phyloP scores from a whole-genome alignment of 2,888 invertebrate species.

The Hydrotaea cyrtoneurina region DNA sequence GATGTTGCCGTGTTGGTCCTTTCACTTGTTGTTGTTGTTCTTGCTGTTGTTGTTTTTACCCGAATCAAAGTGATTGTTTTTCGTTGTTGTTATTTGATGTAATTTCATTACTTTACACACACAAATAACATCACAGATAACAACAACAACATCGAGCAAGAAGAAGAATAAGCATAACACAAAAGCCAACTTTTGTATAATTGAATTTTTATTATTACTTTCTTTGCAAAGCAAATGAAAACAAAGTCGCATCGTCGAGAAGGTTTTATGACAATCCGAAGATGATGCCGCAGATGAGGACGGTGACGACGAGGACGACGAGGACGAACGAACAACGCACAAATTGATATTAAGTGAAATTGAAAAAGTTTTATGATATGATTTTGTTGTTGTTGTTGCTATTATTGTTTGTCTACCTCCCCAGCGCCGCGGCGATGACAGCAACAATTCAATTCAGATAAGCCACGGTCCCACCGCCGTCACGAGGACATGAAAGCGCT shows the following conservation, averaged over 20 bases:
- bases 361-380: conserved; percentile 72
- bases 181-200: conserved; percentile 64
- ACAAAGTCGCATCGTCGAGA: background rate
- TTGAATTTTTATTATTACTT: conserved; percentile 64
- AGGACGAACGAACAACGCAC: conserved; percentile 34
- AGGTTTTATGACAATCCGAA: conserved; percentile 43
- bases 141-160: background rate
- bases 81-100: conserved; percentile 52
- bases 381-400: too few relatives aligned
- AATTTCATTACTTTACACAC: conserved; percentile 59
- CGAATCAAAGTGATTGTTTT: conserved; percentile 56
- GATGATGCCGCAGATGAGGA: conserved; percentile 10
- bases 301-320: background rate
- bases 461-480: background rate
- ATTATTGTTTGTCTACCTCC: too few relatives aligned
- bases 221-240: conserved; percentile 33
- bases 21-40: background rate
- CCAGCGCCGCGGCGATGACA: background rate
- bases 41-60: conserved; percentile 11
- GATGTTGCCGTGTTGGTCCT: background rate
- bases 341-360: conserved; percentile 70
- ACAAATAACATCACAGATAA: conserved; percentile 45
- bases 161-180: conserved; percentile 49
- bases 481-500: background rate
- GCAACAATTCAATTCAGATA: background rate